Evolutionary conservation across 2,888 invertebrate species (phyloP).

Genomic region (Mechanitis messenoides): DNA sequence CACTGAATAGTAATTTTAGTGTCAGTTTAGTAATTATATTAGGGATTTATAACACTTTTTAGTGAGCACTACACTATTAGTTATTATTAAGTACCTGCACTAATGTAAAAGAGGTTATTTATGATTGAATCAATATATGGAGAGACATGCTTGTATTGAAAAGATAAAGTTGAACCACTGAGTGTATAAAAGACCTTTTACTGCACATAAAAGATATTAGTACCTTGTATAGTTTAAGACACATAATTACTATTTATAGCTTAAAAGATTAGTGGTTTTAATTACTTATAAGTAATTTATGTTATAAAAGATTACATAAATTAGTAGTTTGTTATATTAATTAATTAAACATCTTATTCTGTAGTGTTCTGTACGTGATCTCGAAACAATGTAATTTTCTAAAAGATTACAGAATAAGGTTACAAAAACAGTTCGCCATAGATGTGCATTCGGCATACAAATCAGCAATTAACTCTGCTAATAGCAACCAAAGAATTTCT

Average conservation of each 20-base stretch:
- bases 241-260: too few species aligned
- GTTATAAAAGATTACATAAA: too few species aligned
- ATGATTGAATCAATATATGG: too few species aligned
- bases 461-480: slow-evolving; percentile 65
- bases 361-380: not conserved
- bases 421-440: slow-evolving; percentile 37
- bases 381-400: slow-evolving; percentile 10
- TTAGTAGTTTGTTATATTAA: too few species aligned
- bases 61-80: not conserved
- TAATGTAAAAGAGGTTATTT: too few species aligned
- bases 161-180: too few species aligned
- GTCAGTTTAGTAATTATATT: not conserved
- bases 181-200: too few species aligned
- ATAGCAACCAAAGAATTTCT: slow-evolving; percentile 57
- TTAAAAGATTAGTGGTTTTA: too few species aligned
- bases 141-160: too few species aligned
- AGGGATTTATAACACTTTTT: not conserved
- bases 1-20: not conserved
- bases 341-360: not conserved
- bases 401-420: slow-evolving; percentile 21
- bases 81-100: not conserved
- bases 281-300: too few species aligned
- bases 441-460: slow-evolving; percentile 47
- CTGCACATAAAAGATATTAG: too few species aligned
- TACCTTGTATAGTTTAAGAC: too few species aligned